phyloP scores from a whole-genome alignment of 2,797 vertebrate species.

The Propithecus deckenii region DNA sequence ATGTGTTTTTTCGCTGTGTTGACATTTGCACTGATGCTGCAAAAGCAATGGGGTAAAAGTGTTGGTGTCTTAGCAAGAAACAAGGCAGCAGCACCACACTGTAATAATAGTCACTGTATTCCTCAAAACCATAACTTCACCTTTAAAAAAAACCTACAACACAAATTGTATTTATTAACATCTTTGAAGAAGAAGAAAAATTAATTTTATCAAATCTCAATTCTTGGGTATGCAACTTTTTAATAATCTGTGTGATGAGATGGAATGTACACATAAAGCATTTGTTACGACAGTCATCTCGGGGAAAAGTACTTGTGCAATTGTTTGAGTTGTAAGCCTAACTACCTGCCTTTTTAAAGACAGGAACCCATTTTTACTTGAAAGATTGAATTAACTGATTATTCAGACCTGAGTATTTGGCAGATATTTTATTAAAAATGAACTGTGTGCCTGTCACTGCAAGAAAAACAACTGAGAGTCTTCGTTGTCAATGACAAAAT shows the following conservation, averaged over 20 bases:
- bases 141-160: neutral
- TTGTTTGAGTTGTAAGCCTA: neutral
- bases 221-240: neutral
- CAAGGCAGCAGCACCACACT: neutral
- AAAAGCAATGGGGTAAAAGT: neutral
- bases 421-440: neutral
- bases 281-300: neutral
- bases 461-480: neutral
- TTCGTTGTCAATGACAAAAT: neutral
- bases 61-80: neutral
- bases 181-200: neutral
- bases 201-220: neutral
- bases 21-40: neutral
- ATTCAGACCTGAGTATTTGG: neutral
- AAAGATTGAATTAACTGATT: neutral
- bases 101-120: neutral
- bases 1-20: neutral
- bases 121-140: neutral
- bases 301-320: neutral
- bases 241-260: neutral
- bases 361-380: neutral
- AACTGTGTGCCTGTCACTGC: neutral
- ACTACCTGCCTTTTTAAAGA: neutral
- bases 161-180: neutral
- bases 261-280: neutral